Percentiles rank a stretch among this genome's conserved stretches.
phyloP scores from a whole-genome alignment of 2,888 invertebrate species.

The Eristalis intricaria region DNA sequence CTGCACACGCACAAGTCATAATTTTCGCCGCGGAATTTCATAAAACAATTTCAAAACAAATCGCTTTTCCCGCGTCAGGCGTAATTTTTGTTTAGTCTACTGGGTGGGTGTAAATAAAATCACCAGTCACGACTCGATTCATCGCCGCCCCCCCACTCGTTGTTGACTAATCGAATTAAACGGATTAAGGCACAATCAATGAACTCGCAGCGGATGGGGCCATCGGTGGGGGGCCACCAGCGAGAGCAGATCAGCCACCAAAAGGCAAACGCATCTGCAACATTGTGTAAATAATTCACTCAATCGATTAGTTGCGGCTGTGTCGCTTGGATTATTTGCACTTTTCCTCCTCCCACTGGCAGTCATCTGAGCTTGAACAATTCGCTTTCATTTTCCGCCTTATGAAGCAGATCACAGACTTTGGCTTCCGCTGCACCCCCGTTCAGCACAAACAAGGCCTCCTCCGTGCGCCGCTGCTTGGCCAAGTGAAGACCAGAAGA shows the following conservation, averaged over 20 bases:
- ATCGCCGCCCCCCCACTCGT: background rate
- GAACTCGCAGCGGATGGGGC: slow-evolving; percentile 24
- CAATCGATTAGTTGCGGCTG: slow-evolving; percentile 57
- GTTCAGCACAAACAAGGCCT: slow-evolving; percentile 39
- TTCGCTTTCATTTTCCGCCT: slow-evolving; percentile 62
- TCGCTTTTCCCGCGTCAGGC: slow-evolving; percentile 30
- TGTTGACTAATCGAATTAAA: slow-evolving; percentile 51
- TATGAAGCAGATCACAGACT: slow-evolving; percentile 57
- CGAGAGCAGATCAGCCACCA: background rate
- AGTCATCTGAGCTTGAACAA: slow-evolving; percentile 37
- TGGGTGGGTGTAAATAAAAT: slow-evolving; percentile 16
- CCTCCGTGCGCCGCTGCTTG: background rate
- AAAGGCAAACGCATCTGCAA: slow-evolving; percentile 54
- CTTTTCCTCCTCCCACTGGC: background rate
- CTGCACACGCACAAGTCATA: slow-evolving; percentile 46
- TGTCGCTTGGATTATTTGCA: slow-evolving; percentile 42
- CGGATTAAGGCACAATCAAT: slow-evolving; percentile 51
- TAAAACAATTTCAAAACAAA: slow-evolving; percentile 57
- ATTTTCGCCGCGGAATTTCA: slow-evolving; percentile 41
- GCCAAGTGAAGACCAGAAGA: background rate
- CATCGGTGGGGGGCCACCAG: background rate
- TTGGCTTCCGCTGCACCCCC: slow-evolving; percentile 27
- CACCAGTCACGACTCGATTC: background rate
- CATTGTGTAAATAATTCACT: slow-evolving; percentile 66
- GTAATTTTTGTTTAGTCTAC: slow-evolving; percentile 46